These are phyloP conservation scores for Athrips mouffetella DNA, from an alignment of 2,888 invertebrate species.

Conservation along the genomic window DNA sequence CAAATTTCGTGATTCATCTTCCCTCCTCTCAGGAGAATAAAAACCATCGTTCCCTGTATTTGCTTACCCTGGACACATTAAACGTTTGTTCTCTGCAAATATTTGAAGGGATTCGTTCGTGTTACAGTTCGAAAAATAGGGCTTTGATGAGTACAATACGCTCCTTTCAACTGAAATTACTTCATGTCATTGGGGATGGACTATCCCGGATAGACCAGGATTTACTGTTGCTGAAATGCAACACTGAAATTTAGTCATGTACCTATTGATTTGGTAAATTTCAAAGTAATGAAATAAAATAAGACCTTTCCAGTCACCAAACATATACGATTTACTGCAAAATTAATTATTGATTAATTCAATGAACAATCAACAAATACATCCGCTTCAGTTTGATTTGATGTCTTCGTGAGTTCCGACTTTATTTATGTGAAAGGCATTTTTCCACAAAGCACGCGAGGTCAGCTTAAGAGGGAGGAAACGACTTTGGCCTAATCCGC, in stretches of 20 bases:
- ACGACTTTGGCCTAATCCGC: constrained; percentile 77
- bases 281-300: no score
- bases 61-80: constrained; percentile 51
- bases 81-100: constrained; percentile 51
- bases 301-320: background rate
- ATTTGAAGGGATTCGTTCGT: constrained; percentile 44
- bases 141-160: constrained; percentile 5
- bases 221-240: constrained; percentile 6
- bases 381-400: constrained; percentile 60
- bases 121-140: constrained; percentile 32
- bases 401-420: constrained; percentile 37
- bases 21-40: constrained; percentile 35
- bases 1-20: constrained; percentile 53
- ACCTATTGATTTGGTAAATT: no score
- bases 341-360: constrained; percentile 18
- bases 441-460: constrained; percentile 75
- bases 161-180: constrained; percentile 3
- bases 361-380: constrained; percentile 31
- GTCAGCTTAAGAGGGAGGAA: constrained; percentile 76
- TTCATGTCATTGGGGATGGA: constrained; percentile 2
- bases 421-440: constrained; percentile 71
- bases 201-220: no score
- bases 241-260: no score
- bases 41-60: constrained; percentile 40
- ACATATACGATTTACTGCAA: constrained; percentile 5